phyloP scores from a whole-genome alignment of 2,113 vertebrate genomes.

The Egretta garzetta region DNA sequence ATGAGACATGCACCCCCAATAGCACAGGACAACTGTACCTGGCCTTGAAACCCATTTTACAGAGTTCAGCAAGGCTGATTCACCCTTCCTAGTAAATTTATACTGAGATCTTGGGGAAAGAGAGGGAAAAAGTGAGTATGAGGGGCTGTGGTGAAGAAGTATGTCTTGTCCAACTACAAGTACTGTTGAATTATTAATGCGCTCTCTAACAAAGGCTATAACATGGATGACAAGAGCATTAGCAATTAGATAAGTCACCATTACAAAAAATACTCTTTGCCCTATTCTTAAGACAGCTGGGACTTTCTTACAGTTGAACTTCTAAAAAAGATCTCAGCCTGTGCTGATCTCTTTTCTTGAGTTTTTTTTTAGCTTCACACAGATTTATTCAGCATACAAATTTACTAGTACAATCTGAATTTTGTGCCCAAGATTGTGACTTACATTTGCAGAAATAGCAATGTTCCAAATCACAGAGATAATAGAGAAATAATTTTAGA shows the following conservation, averaged over 20 bases:
- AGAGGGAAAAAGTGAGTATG: background rate
- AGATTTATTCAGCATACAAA: background rate
- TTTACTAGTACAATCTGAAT: background rate
- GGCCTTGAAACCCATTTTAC: background rate
- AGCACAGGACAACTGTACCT: background rate
- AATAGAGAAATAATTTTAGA: background rate
- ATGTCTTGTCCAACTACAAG: background rate
- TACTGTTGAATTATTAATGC: background rate
- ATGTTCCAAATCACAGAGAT: background rate
- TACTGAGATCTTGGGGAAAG: background rate
- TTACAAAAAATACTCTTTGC: background rate
- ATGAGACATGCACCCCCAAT: rapidly evolving
- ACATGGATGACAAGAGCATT: background rate
- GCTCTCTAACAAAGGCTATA: background rate
- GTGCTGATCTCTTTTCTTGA: background rate
- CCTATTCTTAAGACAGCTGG: background rate
- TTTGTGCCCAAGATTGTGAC: background rate
- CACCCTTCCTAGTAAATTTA: background rate
- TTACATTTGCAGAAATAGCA: background rate
- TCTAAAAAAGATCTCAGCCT: background rate
- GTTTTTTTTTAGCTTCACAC: background rate
- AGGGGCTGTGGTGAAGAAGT: background rate
- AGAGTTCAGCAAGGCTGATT: background rate
- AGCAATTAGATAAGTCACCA: background rate
- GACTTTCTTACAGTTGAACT: background rate